Evolutionary conservation across 2,113 vertebrate genomes (phyloP), one percentile per base, ranked within the genome.

Genomic region (Madoqua kirkii): DNA sequence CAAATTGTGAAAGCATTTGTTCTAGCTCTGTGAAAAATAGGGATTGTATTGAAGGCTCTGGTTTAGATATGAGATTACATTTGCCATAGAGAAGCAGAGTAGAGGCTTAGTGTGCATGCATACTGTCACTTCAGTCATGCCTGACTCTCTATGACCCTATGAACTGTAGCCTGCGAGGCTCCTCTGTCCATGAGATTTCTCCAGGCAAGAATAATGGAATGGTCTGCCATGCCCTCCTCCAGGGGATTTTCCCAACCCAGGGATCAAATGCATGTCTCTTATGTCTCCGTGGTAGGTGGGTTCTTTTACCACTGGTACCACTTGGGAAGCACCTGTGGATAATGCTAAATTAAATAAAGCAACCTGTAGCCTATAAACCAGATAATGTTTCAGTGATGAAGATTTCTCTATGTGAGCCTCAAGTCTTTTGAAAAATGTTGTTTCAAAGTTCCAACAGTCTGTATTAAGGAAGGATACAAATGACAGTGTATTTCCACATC

Each of bases 41-140:
- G 48, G 48, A 48, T 48, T 48, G 48, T 48, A 48, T 12, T 48
- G 14, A 60, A 25, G 14, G 2, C 43, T 79, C 67, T 9, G 67
- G 13, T 16, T 91, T 52, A 54, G 9, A 67, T 29, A n/a, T 60
- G 82, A 74, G 48, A 64, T 60, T 27, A 60, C 29, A 23, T 81
- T 71, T 87, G 83, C 6, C 29, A 87, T 5, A 60, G 3, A 87
- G 81, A 96, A 96, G 55, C 36, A 67, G 36, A 91, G 6, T 86
- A 11, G 87, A 96, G 85, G 19, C 16, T 33, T 50, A 27, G n/a
- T 36, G 19, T 71, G 19, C 0, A 1, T 36, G 19, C 9, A 0
- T 36, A 12, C n/a, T 36, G 19, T 71, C 17, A 21, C n/a, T 71
- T 36, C 64, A 36, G 64, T 36, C 9, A 6, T 36, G 64, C 36